Conservation (phyloP, 2,888 invertebrate species). For the Luffia ferchaultella region DNA sequence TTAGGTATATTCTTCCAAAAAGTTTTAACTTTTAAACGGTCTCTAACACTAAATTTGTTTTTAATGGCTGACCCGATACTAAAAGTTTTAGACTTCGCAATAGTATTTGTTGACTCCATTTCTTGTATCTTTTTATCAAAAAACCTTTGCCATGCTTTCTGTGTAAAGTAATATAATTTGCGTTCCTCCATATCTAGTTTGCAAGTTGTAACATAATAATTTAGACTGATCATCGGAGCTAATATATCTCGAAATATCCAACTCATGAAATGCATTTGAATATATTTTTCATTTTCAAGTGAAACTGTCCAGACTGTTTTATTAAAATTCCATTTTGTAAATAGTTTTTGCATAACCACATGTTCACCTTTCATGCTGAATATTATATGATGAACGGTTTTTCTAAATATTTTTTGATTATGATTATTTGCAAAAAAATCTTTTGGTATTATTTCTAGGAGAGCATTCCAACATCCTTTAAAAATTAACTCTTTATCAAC, state of each 20-base stretch:
- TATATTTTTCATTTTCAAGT: slow-evolving; percentile 17
- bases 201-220: slow-evolving; percentile 51
- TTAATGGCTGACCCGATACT: slow-evolving; percentile 31
- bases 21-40: slow-evolving; percentile 26
- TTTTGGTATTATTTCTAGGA: slow-evolving; percentile 37
- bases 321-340: slow-evolving; percentile 37
- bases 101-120: slow-evolving; percentile 32
- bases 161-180: slow-evolving; percentile 49
- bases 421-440: slow-evolving; percentile 32
- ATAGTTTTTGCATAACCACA: slow-evolving; percentile 24
- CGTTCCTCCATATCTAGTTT: slow-evolving; percentile 48
- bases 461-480: slow-evolving; percentile 25
- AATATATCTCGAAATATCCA: slow-evolving; percentile 42
- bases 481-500: slow-evolving; percentile 34
- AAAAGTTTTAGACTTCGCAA: slow-evolving; percentile 31
- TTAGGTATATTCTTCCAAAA: slow-evolving; percentile 39
- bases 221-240: slow-evolving; percentile 41
- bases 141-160: slow-evolving; percentile 51
- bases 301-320: slow-evolving; percentile 28
- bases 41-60: slow-evolving; percentile 22
- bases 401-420: slow-evolving; percentile 38
- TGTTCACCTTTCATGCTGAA: slow-evolving; percentile 49
- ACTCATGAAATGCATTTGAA: slow-evolving; percentile 23
- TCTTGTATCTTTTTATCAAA: slow-evolving; percentile 41
- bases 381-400: slow-evolving; percentile 27